Evolutionary conservation across 2,888 invertebrate species (phyloP), one percentile per base, ranked within the genome.

Genomic region (Chaetogeoica ovagalla): DNA sequence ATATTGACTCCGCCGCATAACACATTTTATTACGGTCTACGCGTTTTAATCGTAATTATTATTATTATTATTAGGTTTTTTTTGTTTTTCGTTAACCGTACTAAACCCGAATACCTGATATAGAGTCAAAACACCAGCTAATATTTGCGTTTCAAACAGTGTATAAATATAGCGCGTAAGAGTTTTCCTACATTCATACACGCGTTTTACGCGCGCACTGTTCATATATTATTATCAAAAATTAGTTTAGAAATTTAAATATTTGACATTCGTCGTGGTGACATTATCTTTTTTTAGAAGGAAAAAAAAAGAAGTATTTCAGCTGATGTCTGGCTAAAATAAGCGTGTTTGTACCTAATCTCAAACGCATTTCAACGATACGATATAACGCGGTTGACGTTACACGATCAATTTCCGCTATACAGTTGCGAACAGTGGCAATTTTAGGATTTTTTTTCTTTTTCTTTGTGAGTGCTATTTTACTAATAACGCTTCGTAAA

Each of bases 241-340:
- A 60, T 72, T 43, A 21, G 52, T 72, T 23, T 9, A 39, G 60
- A 72, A 72, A 60, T 72, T 72, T 72, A 72, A 72, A 72, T 72
- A 72, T 72, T 72, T 72, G 43, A 57, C 57, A 69, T 55, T 15
- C 19, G 37, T 57, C 19, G 37, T 57, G 70, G 37, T 57, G 70
- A 72, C 48, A 72, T 23, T 43, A 60, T 72, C 60, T 71, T 60
- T 19, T 43, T 43, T 39, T 39, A n/a, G n/a, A n/a, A n/a, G 4
- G 30, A 30, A 30, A 30, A 48, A 48, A 72, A 60, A 66, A 71
- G 43, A 72, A 48, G 23, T 60, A 60, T 60, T 39, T 72, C n/a
- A n/a, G n/a, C 13, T 4, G 23, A 43, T 60, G 23, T 23, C 8
- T 15, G n/a, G 30, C 70, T 70, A 57, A 39, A 59, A 68, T 52